Base-by-base conservation (phyloP, 2,113 vertebrate genomes). In the Myotis davidii region DNA sequence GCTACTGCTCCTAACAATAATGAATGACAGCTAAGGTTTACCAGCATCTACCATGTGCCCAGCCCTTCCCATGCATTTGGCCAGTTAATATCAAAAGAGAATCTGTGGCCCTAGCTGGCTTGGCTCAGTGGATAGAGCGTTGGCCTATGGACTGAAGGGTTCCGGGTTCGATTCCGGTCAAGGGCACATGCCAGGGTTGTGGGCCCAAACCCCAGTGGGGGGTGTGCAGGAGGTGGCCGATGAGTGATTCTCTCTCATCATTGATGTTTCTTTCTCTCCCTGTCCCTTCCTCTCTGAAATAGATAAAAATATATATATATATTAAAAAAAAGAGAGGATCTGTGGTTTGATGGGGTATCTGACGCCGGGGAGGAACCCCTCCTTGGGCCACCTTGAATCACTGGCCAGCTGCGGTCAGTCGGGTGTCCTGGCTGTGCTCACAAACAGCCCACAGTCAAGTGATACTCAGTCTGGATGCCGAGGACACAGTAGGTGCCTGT, bases 31-130 rank as follows among this genome's bases (percentile, higher is more conserved):
- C 78, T 4, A 23, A 32, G 13, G 10, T 56, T 73, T 45, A 56
- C 67, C 37, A 45, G 27, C 3, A 10, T 45, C 17, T 25, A 27
- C 42, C 18, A 11, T 0, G 25, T 56, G 81, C 52, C 52, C 32
- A 29, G 29, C 21, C 45, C 34, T 78, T 37, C 13, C 37, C 11
- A 37, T 0, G 0, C 13, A 37, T 23, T 34, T n/a, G 34, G n/a
- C 27, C 23, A 59, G 27, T 72, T 48, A 12, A 6, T 86, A 23
- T 20, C 9, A 29, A 84, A 25, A 91, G 17, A 82, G 56, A 77
- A 25, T 70, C 9, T 65, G 64, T 65, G 64, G 13, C 13, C 13
- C 13, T 61, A 32, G 64, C 29, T 16, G 29, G 11, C 32, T 6
- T 32, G 29, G 64, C 64, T 32, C 64, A 65, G 64, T 65, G 64